Percentiles rank a stretch among this genome's conserved stretches.
These are phyloP conservation scores for Callipepla squamata DNA, from an alignment of 2,113 vertebrate species.

Conservation along the genomic window DNA sequence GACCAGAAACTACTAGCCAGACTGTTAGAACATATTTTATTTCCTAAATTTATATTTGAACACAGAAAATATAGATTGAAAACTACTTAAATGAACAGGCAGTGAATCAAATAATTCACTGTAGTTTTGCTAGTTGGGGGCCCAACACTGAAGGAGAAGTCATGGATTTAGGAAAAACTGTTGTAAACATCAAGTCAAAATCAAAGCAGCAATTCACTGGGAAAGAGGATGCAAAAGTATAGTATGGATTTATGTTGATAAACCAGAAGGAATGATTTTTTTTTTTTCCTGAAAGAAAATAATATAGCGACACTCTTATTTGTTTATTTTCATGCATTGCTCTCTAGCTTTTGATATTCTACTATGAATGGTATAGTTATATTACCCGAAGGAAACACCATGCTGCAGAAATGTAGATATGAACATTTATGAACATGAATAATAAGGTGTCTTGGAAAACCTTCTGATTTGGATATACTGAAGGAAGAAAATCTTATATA, in stretches of 20 bases:
- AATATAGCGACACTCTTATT: not conserved
- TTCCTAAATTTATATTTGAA: not conserved
- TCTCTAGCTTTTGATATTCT: not conserved
- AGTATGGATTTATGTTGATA: not conserved
- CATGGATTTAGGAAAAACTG: not conserved
- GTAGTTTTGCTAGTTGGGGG: not conserved
- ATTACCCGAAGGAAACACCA: not conserved
- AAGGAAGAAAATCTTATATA: constrained; percentile 2
- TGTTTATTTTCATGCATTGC: not conserved
- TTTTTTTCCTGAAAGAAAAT: not conserved
- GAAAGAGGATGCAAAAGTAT: not conserved
- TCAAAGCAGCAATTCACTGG: not conserved
- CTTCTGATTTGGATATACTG: not conserved
- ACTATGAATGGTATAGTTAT: not conserved
- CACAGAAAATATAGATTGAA: not conserved
- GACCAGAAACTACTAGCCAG: not conserved
- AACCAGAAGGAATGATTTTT: not conserved
- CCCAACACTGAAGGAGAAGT: not conserved
- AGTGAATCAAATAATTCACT: not conserved
- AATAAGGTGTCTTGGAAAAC: not conserved
- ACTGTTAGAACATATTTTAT: not conserved
- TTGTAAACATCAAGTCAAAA: not conserved
- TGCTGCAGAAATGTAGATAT: not conserved
- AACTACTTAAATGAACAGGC: not conserved
- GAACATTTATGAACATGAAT: not conserved